Base-by-base conservation (phyloP, 2,888 invertebrate genomes). In the Campopleginae sp. region DNA sequence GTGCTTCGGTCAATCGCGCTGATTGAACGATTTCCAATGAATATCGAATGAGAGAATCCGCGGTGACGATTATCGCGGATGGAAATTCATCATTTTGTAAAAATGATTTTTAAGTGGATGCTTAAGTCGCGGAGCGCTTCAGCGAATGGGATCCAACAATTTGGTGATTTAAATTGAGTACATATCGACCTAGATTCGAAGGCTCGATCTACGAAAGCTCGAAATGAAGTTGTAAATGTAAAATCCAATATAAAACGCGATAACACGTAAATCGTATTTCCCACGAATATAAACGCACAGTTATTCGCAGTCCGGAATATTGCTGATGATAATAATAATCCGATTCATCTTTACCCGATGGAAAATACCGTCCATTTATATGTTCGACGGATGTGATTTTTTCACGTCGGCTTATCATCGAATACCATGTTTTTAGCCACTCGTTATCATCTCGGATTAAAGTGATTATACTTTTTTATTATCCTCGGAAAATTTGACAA, bases 381-480 rank as follows among this genome's bases (percentile, higher is more conserved):
- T 58, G 58, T 58, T 58, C 58, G 12, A 27, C 8, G n/a, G 0
- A 6, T 51, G 31, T n/a, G 48, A n/a, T 38, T 54, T 72, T 72
- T 58, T 42, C 42, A 14, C 38, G 12, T 27, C 19, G 31, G 31
- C 10, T n/a, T 27, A 51, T 72, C 72, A 23, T 42, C 54, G 7
- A 42, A 7, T 72, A 14, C 14, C 6, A 33, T 58, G 19, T 31
- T 33, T 51, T 46, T 46, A 61, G 19, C 46, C 27, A 46, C 61
- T 23, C 19, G 23, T 75, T 75, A 75, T 63, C 61, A 63, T n/a
- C 31, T 63, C 31, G 74, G 44, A 38, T 63, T 61, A 31, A 46
- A 61, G 27, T 75, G 54, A 75, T 75, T 61, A 75, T n/a, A n/a
- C 46, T 44, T 44, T 31, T 31, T 51, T 71, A 33, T 71, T 33